Conservation (phyloP, 2,113 vertebrate genomes). For the Xenopus borealis region DNA sequence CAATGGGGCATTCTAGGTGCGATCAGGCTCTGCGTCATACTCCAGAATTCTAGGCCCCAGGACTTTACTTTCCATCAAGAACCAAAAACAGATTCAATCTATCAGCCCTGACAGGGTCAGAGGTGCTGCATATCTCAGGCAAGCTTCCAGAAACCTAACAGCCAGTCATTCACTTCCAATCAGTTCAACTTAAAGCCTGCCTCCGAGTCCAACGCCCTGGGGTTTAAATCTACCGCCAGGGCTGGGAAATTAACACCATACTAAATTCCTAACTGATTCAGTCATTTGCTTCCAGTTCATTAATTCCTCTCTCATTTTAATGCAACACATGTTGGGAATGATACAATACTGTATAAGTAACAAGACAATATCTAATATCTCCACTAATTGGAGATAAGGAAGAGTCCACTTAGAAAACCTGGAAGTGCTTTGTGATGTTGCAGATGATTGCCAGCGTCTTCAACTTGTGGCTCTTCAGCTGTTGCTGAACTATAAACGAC, state of each 20-base stretch:
- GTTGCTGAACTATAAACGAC: too few species aligned
- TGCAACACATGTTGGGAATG: conserved; percentile 63
- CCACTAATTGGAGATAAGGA: background rate
- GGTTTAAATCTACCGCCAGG: conserved; percentile 74
- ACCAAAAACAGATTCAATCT: conserved; percentile 81
- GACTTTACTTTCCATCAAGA: conserved; percentile 75
- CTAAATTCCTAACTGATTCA: conserved; percentile 81
- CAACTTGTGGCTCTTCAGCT: too few species aligned
- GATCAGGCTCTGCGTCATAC: background rate
- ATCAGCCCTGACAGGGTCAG: conserved; percentile 82
- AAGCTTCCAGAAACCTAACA: conserved; percentile 76
- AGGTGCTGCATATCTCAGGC: conserved; percentile 77
- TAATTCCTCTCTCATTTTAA: conserved; percentile 74
- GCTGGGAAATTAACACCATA: conserved; percentile 79
- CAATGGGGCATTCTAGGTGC: background rate
- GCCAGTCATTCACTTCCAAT: conserved; percentile 84
- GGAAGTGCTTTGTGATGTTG: too few species aligned
- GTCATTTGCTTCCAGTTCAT: conserved; percentile 84
- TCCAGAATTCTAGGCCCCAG: conserved; percentile 59
- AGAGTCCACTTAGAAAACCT: too few species aligned
- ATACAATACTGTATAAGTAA: conserved; percentile 54
- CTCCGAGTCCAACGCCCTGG: conserved; percentile 71
- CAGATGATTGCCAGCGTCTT: too few species aligned
- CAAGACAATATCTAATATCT: conserved; percentile 52
- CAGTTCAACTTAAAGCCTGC: conserved; percentile 75